phyloP scores from a whole-genome alignment of 2,113 vertebrate genomes.

The Alligator sinensis region DNA sequence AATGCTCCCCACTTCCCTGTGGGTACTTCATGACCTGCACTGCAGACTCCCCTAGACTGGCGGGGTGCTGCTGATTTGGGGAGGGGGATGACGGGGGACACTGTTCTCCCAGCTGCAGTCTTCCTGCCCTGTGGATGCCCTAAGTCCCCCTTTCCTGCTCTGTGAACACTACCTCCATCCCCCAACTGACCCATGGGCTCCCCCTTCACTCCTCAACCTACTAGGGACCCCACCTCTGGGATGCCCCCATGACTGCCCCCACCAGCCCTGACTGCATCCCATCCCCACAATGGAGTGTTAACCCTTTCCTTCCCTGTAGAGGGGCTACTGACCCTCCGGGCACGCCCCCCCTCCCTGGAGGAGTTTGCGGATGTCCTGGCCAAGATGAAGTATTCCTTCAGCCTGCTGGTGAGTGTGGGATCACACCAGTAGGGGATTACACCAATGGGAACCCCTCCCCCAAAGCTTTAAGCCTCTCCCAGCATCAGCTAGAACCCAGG shows the following conservation, averaged over 20 bases:
- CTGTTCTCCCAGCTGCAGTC: neutral
- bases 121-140: neutral
- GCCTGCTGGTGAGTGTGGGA: conserved; percentile 84
- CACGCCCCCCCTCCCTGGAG: conserved; percentile 82
- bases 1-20: too few relatives aligned
- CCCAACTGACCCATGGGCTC: too few relatives aligned
- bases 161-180: neutral
- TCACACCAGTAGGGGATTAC: too few relatives aligned
- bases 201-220: too few relatives aligned
- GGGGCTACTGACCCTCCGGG: conserved; percentile 82
- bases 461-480: too few relatives aligned
- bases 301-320: conserved; percentile 70
- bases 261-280: neutral
- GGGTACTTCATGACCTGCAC: too few relatives aligned
- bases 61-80: too few relatives aligned
- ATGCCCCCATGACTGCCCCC: neutral
- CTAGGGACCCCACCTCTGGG: neutral
- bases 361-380: conserved; percentile 87
- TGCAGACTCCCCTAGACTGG: too few relatives aligned
- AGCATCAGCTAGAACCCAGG: neutral
- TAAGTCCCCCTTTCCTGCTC: neutral
- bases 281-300: neutral
- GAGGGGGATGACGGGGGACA: too few relatives aligned
- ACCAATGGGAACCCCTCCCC: too few relatives aligned
- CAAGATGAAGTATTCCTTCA: conserved; percentile 92